Conservation (phyloP, 2,888 invertebrate genomes). For the Drosophila picticornis region DNA sequence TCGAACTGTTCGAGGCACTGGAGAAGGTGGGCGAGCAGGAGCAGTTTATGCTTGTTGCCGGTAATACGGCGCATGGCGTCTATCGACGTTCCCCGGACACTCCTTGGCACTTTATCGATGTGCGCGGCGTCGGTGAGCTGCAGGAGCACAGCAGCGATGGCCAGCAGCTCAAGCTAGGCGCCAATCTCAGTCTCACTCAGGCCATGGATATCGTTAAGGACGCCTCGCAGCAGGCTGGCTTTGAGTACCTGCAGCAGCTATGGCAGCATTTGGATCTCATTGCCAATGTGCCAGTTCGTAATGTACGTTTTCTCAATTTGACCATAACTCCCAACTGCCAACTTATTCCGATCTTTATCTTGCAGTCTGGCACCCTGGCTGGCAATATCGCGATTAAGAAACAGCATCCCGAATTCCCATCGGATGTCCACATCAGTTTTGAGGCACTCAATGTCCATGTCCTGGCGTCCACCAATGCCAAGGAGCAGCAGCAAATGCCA, state of each 20-base stretch:
- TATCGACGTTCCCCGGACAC: constrained; percentile 80
- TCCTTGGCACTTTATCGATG: constrained; percentile 88
- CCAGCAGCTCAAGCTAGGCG: constrained; percentile 74
- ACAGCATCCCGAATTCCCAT: constrained; percentile 88
- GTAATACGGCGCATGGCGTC: constrained; percentile 91
- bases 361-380: constrained; percentile 88
- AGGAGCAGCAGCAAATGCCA: constrained; percentile 86
- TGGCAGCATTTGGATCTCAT: constrained; percentile 88
- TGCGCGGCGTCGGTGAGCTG: constrained; percentile 87
- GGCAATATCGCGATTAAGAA: constrained; percentile 91
- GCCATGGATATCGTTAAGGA: constrained; percentile 85
- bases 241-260: constrained; percentile 86
- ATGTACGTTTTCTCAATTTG: constrained; percentile 86
- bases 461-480: constrained; percentile 54
- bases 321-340: neutral
- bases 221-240: constrained; percentile 84
- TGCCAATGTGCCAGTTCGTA: constrained; percentile 89
- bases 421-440: constrained; percentile 88
- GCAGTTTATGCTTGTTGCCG: constrained; percentile 89
- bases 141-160: constrained; percentile 84
- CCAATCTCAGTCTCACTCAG: constrained; percentile 86
- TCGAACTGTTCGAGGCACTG: constrained; percentile 81
- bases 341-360: neutral
- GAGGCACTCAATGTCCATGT: constrained; percentile 81
- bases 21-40: constrained; percentile 74